phyloP scores from a whole-genome alignment of 2,888 invertebrate species.

The Noctua janthina region DNA sequence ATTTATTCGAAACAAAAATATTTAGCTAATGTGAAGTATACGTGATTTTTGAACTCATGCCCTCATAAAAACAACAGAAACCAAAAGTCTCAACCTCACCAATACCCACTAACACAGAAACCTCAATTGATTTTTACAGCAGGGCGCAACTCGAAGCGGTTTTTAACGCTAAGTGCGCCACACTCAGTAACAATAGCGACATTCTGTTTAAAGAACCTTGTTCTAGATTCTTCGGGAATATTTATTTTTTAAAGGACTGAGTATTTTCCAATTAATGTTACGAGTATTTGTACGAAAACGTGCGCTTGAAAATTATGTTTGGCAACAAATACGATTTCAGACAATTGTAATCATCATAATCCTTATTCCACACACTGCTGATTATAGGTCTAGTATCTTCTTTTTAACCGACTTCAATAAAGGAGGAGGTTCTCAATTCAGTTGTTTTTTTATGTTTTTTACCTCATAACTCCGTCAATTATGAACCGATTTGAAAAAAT shows the following conservation, averaged over 20 bases:
- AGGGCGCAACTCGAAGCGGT: constrained; percentile 3
- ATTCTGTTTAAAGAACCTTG: constrained; percentile 13
- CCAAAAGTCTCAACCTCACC: neutral
- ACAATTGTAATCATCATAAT: neutral
- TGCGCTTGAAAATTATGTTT: neutral
- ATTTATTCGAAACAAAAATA: no score
- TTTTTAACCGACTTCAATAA: no score
- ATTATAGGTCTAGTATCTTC: neutral
- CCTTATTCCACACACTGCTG: neutral
- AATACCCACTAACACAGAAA: constrained; percentile 16
- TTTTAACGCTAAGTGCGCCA: constrained; percentile 34
- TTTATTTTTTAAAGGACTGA: constrained; percentile 3
- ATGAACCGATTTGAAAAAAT: no score
- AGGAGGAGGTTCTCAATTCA: no score
- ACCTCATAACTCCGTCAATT: no score
- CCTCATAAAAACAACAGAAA: neutral
- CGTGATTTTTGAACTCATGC: neutral
- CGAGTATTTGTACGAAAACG: neutral
- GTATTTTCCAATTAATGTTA: neutral
- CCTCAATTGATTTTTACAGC: constrained; percentile 39
- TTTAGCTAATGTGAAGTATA: no score
- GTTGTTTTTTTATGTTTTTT: no score
- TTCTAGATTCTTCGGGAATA: constrained; percentile 6
- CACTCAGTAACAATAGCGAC: constrained; percentile 34
- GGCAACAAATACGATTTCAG: neutral